phyloP scores from a whole-genome alignment of 2,113 vertebrate genomes.

The Bungarus multicinctus region DNA sequence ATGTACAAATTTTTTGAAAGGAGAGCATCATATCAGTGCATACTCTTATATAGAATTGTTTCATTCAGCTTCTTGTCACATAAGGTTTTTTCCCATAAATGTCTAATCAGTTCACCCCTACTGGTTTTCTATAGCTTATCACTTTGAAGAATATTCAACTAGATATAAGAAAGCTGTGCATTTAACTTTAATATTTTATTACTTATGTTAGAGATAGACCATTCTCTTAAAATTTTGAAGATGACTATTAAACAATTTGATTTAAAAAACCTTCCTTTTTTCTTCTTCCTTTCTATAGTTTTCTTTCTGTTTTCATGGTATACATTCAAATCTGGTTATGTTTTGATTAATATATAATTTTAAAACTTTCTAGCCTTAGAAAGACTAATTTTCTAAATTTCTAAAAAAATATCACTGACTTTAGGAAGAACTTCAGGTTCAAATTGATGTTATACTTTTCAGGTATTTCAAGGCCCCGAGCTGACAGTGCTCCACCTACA shows the following conservation, averaged over 20 bases:
- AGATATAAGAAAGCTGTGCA: background rate
- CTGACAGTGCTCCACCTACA: conserved; percentile 91
- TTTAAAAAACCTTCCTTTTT: background rate
- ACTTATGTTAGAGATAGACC: background rate
- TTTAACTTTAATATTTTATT: background rate
- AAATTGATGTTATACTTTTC: conserved; percentile 29
- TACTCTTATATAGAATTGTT: background rate
- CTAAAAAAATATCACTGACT: background rate
- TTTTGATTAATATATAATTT: background rate
- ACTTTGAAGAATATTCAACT: background rate
- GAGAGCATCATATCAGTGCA: background rate
- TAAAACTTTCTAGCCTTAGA: background rate
- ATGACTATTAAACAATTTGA: background rate
- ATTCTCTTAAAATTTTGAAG: background rate
- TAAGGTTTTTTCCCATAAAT: background rate
- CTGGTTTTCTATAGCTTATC: background rate
- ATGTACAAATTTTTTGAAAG: background rate
- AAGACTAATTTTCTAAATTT: conserved; percentile 7
- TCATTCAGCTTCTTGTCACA: background rate
- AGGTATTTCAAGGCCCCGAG: conserved; percentile 91
- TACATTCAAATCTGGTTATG: background rate
- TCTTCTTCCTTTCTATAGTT: background rate
- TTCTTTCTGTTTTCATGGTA: background rate
- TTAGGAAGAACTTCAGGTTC: background rate
- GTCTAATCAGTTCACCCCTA: background rate